Conservation (phyloP, 1,140 invertebrate genomes). For the Habropoda laboriosa region DNA sequence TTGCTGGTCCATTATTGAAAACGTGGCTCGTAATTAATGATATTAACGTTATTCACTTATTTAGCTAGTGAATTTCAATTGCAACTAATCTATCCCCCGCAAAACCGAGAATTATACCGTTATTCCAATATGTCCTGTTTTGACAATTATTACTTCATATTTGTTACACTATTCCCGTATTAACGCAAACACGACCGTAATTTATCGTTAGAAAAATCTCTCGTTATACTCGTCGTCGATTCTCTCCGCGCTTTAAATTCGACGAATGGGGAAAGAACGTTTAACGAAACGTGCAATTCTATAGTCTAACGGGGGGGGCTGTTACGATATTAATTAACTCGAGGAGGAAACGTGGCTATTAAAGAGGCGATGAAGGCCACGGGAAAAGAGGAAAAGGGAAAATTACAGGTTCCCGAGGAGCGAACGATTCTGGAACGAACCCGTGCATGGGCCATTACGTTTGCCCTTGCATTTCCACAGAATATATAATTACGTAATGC, state of each 20-base stretch:
- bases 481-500: constrained; percentile 77
- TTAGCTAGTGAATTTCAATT: neutral
- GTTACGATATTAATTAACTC: constrained; percentile 11
- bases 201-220: too few species aligned
- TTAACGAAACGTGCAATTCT: neutral
- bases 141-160: too few species aligned
- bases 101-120: too few species aligned
- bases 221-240: too few species aligned
- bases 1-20: too few species aligned
- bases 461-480: constrained; percentile 70
- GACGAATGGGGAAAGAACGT: neutral
- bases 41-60: neutral
- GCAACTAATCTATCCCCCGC: neutral
- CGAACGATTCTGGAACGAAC: constrained; percentile 55
- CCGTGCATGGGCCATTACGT: constrained; percentile 66
- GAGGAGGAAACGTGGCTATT: neutral
- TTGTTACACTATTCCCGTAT: too few species aligned
- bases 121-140: too few species aligned
- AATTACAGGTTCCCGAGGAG: constrained; percentile 51
- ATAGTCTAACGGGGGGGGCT: neutral
- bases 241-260: too few species aligned
- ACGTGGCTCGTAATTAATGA: too few species aligned
- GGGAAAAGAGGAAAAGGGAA: constrained; percentile 40
- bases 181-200: neutral
- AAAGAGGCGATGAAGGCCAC: neutral